phyloP scores from a whole-genome alignment of 2,888 invertebrate species.

The Nemoura dubitans region DNA sequence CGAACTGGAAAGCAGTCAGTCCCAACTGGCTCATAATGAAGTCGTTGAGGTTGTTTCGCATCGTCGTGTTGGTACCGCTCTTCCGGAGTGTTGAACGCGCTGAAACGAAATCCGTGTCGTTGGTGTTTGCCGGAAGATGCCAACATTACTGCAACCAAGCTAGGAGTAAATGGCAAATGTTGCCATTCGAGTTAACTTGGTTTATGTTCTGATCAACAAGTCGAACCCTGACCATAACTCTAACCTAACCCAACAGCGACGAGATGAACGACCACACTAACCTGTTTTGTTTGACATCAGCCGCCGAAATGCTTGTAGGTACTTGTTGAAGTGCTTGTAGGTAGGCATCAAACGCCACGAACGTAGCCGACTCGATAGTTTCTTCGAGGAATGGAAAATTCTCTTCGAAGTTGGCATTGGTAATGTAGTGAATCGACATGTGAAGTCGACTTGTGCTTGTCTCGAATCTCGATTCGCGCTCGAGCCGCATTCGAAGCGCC shows the following conservation, averaged over 20 bases:
- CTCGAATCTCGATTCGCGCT: no score
- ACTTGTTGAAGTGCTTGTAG: conserved; percentile 64
- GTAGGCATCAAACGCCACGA: conserved; percentile 75
- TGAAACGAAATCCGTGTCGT: conserved; percentile 61
- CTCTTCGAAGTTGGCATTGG: conserved; percentile 68
- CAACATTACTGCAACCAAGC: no score
- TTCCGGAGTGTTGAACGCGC: conserved; percentile 67
- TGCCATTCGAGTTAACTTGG: no score
- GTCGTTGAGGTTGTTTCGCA: conserved; percentile 61
- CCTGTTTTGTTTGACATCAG: conserved; percentile 65
- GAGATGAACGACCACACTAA: no score
- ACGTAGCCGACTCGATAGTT: conserved; percentile 67
- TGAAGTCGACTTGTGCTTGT: no score
- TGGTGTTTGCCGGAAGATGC: no score
- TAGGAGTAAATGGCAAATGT: no score
- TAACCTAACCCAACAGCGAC: no score
- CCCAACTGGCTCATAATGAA: conserved; percentile 76
- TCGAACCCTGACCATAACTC: conserved; percentile 34
- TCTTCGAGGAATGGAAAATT: conserved; percentile 66
- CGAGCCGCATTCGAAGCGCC: no score
- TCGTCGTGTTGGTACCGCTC: conserved; percentile 66
- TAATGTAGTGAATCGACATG: conserved; percentile 75
- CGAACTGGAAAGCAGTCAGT: conserved; percentile 70
- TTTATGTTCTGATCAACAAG: no score
- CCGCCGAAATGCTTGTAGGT: conserved; percentile 70